Percentiles rank a stretch among this genome's conserved stretches.
These are phyloP conservation scores for Teleogryllus oceanicus DNA, from an alignment of 2,888 invertebrate genomes.

Conservation along the genomic window DNA sequence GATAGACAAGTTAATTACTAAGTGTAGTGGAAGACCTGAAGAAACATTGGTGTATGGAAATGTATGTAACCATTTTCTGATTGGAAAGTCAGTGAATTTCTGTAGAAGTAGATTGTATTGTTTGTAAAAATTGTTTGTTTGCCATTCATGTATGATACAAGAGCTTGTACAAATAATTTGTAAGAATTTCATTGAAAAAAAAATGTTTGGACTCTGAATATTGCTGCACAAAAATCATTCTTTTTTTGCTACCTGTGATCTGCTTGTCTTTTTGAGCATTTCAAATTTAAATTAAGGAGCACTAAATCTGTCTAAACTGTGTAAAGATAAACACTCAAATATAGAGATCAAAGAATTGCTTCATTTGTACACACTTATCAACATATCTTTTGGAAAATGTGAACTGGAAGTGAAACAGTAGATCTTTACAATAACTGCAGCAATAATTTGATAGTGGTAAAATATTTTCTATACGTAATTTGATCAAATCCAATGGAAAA, in stretches of 20 bases:
- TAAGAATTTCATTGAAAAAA: not conserved
- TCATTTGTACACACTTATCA: not conserved
- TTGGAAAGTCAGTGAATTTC: constrained; percentile 12
- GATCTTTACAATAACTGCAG: not conserved
- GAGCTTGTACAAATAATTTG: not conserved
- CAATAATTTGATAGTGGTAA: not conserved
- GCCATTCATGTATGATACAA: not conserved
- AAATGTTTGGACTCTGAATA: not conserved
- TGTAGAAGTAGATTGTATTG: not conserved
- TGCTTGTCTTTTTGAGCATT: not conserved
- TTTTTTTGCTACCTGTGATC: not conserved
- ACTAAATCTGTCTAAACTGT: not conserved
- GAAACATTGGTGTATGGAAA: constrained; percentile 1
- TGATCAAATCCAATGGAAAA: not conserved
- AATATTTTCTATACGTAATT: not conserved
- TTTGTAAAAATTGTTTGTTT: not conserved
- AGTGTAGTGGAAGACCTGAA: not conserved
- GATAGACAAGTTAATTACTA: constrained; percentile 3
- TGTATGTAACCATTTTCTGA: constrained; percentile 4
- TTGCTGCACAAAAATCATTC: not conserved
- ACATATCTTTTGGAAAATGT: not conserved
- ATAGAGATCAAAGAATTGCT: not conserved
- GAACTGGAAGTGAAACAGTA: not conserved
- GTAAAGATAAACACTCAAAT: not conserved
- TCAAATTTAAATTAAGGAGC: constrained; percentile 3